A percentile compares a stretch with the other conserved stretches of the same genome.
phyloP scores from a whole-genome alignment of 2,888 invertebrate genomes.

The Drosophila basisetae region DNA sequence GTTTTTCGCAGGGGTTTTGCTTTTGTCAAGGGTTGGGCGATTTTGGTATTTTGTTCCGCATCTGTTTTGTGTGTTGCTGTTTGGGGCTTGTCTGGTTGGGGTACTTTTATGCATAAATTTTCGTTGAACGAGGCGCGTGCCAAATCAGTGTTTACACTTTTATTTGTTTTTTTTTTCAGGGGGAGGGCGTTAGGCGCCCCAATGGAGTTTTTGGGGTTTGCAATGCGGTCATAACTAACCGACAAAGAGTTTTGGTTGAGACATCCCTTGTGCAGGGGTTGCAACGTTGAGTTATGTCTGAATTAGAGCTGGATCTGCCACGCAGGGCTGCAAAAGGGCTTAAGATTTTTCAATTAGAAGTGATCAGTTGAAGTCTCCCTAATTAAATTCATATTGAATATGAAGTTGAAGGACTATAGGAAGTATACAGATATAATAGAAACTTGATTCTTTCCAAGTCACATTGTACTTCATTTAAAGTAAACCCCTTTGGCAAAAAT shows the following conservation, averaged over 20 bases:
- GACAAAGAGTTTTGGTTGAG: slow-evolving; percentile 47
- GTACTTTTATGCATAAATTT: slow-evolving; percentile 73
- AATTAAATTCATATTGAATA: neutral
- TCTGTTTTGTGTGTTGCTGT: slow-evolving; percentile 22
- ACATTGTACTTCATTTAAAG: neutral
- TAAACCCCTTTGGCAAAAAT: neutral
- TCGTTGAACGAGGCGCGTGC: slow-evolving; percentile 68
- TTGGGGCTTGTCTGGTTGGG: neutral
- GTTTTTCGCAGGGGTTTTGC: slow-evolving; percentile 25
- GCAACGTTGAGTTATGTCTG: slow-evolving; percentile 71
- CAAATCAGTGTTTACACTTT: slow-evolving; percentile 81
- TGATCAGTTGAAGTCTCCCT: neutral
- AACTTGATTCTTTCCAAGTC: neutral
- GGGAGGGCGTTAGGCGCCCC: slow-evolving; percentile 10
- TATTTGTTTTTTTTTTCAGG: slow-evolving; percentile 55
- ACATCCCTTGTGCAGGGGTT: slow-evolving; percentile 55
- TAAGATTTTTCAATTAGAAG: neutral
- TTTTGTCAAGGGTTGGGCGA: slow-evolving; percentile 11
- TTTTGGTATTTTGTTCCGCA: slow-evolving; percentile 29
- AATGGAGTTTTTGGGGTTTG: slow-evolving; percentile 24
- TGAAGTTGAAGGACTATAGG: neutral
- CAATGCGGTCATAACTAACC: slow-evolving; percentile 47
- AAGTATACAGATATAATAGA: neutral
- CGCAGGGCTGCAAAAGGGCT: slow-evolving; percentile 18
- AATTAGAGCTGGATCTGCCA: slow-evolving; percentile 48